Percentiles rank a stretch among this genome's conserved stretches.
Conservation (phyloP, 2,113 vertebrate genomes). For the Hydrolagus affinis region DNA sequence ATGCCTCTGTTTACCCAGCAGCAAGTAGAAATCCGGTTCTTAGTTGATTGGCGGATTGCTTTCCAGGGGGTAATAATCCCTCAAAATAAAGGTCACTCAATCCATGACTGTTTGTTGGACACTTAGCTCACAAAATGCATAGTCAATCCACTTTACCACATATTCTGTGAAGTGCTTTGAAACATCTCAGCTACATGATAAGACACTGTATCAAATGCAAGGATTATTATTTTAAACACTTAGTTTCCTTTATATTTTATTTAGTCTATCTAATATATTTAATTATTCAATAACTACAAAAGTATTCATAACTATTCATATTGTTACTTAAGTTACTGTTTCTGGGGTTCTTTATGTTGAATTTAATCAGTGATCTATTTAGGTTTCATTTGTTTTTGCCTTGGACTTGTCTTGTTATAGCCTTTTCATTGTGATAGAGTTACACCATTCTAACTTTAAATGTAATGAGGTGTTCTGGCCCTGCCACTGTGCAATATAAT, state of each 20-base stretch:
- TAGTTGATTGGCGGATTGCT: too few species aligned
- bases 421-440: neutral
- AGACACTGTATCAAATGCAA: too few species aligned
- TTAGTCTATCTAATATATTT: neutral
- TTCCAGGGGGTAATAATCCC: too few species aligned
- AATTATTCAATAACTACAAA: neutral
- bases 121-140: too few species aligned
- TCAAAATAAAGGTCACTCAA: too few species aligned
- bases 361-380: neutral
- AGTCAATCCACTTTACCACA: too few species aligned
- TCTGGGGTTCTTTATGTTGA: neutral
- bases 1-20: too few species aligned
- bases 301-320: neutral
- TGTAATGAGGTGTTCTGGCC: neutral
- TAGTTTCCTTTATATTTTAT: neutral
- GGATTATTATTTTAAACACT: neutral
- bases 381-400: neutral
- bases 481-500: neutral
- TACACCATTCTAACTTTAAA: neutral
- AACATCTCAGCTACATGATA: too few species aligned
- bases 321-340: neutral
- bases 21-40: too few species aligned
- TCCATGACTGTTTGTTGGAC: too few species aligned
- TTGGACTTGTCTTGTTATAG: neutral
- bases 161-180: too few species aligned